Evolutionary conservation across 2,797 vertebrate genomes (phyloP).

Genomic region (Rousettus madagascariensis): DNA sequence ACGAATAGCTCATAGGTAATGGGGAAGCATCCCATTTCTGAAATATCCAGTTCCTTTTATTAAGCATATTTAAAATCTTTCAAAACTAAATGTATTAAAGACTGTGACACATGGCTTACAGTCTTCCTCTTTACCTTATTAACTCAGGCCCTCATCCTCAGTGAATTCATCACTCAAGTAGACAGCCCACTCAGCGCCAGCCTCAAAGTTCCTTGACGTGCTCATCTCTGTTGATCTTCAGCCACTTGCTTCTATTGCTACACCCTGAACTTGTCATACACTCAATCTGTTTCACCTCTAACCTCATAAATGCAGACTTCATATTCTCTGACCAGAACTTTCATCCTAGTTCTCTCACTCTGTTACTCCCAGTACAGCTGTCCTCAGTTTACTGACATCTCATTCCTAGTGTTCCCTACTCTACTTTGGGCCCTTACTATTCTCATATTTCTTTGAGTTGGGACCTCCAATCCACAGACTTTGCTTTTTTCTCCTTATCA

Average conservation of each 20-base stretch:
- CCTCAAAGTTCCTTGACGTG: background rate
- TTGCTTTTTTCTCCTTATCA: background rate
- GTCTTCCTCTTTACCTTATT: background rate
- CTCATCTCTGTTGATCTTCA: background rate
- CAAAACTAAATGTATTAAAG: constrained; percentile 36
- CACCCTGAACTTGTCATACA: background rate
- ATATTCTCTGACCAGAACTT: background rate
- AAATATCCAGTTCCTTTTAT: background rate
- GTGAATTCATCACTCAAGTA: background rate
- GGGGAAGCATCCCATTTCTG: background rate
- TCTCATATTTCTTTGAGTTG: background rate
- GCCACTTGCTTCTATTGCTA: background rate
- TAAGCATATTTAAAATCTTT: constrained; percentile 30
- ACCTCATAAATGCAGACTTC: background rate
- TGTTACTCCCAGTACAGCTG: background rate
- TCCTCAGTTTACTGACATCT: background rate
- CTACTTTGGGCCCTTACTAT: background rate
- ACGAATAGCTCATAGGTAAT: background rate
- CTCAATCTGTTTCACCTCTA: background rate
- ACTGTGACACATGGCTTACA: background rate
- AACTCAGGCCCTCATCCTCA: background rate
- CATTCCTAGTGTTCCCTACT: background rate
- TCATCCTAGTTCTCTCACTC: background rate
- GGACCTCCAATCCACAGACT: background rate
- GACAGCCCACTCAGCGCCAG: background rate